Percentiles rank a stretch among this genome's conserved stretches.
These are phyloP conservation scores for Ciona savignyi DNA, from an alignment of 23 tunicate genomes.

Conservation along the genomic window DNA sequence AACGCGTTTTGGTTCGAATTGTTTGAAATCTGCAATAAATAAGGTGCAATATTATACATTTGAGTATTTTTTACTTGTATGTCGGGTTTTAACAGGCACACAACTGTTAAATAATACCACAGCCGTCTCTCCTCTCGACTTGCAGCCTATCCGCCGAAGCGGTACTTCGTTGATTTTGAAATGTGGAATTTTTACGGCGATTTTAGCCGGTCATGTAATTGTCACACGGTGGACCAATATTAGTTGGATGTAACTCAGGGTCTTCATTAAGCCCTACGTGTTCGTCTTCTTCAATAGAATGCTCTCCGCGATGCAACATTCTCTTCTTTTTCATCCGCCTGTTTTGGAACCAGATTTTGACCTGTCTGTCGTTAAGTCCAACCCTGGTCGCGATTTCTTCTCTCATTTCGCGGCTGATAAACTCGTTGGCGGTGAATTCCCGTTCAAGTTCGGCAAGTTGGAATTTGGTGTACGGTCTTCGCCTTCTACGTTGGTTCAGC, in stretches of 20 bases:
- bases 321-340: slow-evolving; percentile 97
- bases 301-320: slow-evolving; percentile 52
- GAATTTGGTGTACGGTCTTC: slow-evolving; percentile 93
- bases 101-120: no score
- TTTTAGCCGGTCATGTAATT: not conserved
- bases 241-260: not conserved
- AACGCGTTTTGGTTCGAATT: no score
- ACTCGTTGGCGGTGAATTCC: slow-evolving; percentile 86
- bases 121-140: no score
- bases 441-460: slow-evolving; percentile 90
- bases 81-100: no score
- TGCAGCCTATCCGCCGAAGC: no score
- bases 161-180: no score
- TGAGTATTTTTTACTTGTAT: no score
- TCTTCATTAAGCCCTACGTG: slow-evolving; percentile 2
- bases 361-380: slow-evolving; percentile 81
- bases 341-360: slow-evolving; percentile 97
- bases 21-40: no score
- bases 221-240: not conserved
- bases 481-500: slow-evolving; percentile 34
- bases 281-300: slow-evolving; percentile 2
- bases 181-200: no score
- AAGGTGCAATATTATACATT: not conserved
- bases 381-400: slow-evolving; percentile 78
- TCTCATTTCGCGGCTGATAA: slow-evolving; percentile 95